phyloP scores from a whole-genome alignment of 2,888 invertebrate species.

The Morpho deidamia region DNA sequence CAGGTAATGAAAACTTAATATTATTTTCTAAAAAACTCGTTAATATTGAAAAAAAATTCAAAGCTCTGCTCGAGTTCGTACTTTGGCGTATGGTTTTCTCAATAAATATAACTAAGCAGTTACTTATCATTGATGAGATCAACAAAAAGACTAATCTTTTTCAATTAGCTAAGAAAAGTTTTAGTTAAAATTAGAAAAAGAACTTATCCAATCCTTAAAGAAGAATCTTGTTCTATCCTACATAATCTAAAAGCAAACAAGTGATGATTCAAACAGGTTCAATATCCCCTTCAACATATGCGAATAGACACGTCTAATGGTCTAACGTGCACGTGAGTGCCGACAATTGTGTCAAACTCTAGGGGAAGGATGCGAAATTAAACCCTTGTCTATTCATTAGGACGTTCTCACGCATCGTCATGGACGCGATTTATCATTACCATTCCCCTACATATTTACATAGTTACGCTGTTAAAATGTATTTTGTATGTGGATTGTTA shows the following conservation, averaged over 20 bases:
- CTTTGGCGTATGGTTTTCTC: too few relatives aligned
- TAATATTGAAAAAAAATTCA: too few relatives aligned
- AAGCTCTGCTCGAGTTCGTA: too few relatives aligned
- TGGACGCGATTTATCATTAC: conserved; percentile 21
- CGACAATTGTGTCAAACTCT: conserved; percentile 35
- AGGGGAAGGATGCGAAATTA: conserved; percentile 46
- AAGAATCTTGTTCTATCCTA: conserved; percentile 15
- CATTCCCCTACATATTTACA: neutral
- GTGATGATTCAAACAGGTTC: conserved; percentile 57
- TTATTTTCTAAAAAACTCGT: too few relatives aligned
- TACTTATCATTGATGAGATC: too few relatives aligned
- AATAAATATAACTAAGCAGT: too few relatives aligned
- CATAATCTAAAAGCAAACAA: conserved; percentile 29
- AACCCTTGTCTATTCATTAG: conserved; percentile 43
- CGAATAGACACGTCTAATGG: conserved; percentile 48
- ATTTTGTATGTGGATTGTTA: too few relatives aligned
- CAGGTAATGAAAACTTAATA: too few relatives aligned
- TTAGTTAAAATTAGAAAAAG: neutral
- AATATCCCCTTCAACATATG: conserved; percentile 47
- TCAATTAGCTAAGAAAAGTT: too few relatives aligned
- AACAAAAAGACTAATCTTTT: too few relatives aligned
- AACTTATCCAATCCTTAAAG: conserved; percentile 6
- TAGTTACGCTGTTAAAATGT: too few relatives aligned
- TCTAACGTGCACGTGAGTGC: conserved; percentile 38
- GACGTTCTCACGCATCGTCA: conserved; percentile 55